A percentile compares a stretch with the other conserved stretches of the same genome.
phyloP scores from a whole-genome alignment of 2,888 invertebrate species.

The Limulus polyphemus region DNA sequence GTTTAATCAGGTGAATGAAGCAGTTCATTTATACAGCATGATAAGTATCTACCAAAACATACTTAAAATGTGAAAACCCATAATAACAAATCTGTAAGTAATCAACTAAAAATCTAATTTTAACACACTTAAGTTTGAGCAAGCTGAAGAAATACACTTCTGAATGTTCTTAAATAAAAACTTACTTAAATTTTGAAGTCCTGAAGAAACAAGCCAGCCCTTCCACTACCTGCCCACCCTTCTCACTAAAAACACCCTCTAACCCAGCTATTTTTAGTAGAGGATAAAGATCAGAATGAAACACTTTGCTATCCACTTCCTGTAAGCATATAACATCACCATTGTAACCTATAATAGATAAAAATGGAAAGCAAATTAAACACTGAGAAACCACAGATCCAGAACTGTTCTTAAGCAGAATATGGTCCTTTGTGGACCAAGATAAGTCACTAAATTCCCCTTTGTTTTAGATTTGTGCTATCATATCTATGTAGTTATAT shows the following conservation, averaged over 20 bases:
- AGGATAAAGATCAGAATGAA: constrained; percentile 49
- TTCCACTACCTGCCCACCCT: constrained; percentile 60
- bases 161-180: constrained; percentile 8
- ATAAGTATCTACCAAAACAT: no score
- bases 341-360: constrained; percentile 58
- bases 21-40: no score
- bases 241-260: constrained; percentile 52
- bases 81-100: not conserved
- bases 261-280: constrained; percentile 46
- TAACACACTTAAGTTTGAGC: not conserved
- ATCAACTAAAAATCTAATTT: constrained; percentile 3
- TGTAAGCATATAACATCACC: constrained; percentile 80
- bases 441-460: no score
- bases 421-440: no score
- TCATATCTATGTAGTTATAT: no score
- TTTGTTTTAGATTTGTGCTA: no score
- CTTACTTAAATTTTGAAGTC: constrained; percentile 52
- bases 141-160: not conserved
- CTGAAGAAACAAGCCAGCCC: constrained; percentile 69
- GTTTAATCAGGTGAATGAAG: no score
- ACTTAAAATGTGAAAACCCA: not conserved
- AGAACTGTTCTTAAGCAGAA: no score
- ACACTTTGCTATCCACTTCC: constrained; percentile 76
- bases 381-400: no score
- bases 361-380: not conserved